Evolutionary conservation across 2,888 invertebrate species (phyloP).

Genomic region (Schizaphis graminum): DNA sequence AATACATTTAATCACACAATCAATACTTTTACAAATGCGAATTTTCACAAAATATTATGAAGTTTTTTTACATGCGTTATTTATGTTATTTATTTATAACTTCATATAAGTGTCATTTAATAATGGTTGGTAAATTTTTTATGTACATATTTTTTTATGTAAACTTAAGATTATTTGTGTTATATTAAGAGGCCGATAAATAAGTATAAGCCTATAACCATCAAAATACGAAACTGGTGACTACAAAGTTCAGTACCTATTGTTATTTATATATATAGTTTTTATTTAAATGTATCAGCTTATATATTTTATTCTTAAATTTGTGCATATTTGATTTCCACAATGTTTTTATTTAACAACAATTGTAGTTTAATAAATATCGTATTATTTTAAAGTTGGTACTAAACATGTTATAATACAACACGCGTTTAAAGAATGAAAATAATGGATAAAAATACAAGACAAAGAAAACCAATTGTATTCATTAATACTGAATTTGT

Average conservation of each 20-base stretch:
- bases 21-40: not conserved
- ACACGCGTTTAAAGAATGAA: not conserved
- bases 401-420: not conserved
- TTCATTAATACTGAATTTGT: not conserved
- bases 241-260: not conserved
- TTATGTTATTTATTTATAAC: not conserved
- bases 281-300: not conserved
- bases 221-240: not conserved
- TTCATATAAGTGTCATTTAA: not conserved
- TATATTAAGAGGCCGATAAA: not conserved
- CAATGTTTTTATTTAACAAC: not conserved
- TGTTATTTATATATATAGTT: not conserved
- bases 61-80: not conserved
- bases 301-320: not conserved
- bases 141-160: not conserved
- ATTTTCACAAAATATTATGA: not conserved
- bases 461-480: constrained; percentile 1
- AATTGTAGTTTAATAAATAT: not conserved
- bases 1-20: not conserved
- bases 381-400: not conserved
- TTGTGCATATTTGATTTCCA: not conserved
- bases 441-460: not conserved
- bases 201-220: not conserved
- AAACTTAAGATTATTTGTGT: not conserved
- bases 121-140: not conserved